Base-by-base conservation (phyloP, 2,888 invertebrate species). In the Ichneumon xanthorius region DNA sequence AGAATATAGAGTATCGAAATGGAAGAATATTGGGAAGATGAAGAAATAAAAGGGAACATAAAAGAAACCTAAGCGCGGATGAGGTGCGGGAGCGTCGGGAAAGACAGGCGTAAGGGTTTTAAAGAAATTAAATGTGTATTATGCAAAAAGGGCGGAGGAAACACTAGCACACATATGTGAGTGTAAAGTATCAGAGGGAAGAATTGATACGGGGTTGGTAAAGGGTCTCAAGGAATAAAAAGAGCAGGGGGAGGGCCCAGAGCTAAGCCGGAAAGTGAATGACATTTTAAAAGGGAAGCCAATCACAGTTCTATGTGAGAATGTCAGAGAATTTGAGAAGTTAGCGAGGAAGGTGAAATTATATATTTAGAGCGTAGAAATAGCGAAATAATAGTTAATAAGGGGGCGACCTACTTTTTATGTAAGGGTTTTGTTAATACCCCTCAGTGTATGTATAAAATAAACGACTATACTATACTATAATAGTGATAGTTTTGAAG, bases 21-120 rank as follows among this genome's bases (percentile, higher is more conserved):
- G 48, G 55, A 79, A 45, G 40, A 53, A 22, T 82, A 76, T 45
- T 82, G 82, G 82, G 53, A 73, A n/a, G 48, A 67, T 4, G 53
- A 22, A 53, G 55, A 65, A 11, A 50, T 61, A 16, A 65, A 65
- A n/a, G 82, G 78, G 4, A 61, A 50, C n/a, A 33, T 19, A 2
- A 82, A 79, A 61, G 71, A 79, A 48, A 61, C 40, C 16, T 85
- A 71, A 82, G 80, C 79, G 11, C 79, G 79, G 48, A 9, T 82
- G 45, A 82, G 77, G 26, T 82, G 80, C n/a, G 77, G 82, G 14
- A 80, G 40, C 45, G 26, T 83, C 0, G 80, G 80, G 14, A 80
- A 58, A 67, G 67, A 37, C 11, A 55, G 14, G 11, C 7, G 22
- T 7, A 80, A 80, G 14, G 73, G 67, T 3, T 73, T 58, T 45